A percentile compares a stretch with the other conserved stretches of the same genome.
These are phyloP conservation scores for Typhlichthys eigenmanni DNA, from an alignment of 2,797 vertebrate genomes.

Conservation along the genomic window DNA sequence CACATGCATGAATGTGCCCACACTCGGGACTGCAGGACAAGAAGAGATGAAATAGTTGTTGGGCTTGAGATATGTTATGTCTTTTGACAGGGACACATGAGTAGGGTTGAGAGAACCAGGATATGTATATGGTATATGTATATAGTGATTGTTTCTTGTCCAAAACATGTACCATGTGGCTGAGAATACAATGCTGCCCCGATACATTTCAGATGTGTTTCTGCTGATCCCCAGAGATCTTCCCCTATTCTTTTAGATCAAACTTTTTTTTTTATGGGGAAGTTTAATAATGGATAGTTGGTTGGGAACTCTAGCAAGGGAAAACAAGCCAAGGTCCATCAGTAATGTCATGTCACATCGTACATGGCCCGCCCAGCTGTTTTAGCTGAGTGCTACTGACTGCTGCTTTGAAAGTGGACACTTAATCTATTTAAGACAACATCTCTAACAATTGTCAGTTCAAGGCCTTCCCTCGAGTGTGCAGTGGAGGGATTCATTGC, in stretches of 20 bases:
- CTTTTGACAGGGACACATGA: slow-evolving; percentile 29
- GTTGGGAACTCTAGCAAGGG: too few species aligned
- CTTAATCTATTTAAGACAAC: slow-evolving; percentile 18
- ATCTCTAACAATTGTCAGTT: background rate
- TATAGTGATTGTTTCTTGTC: background rate
- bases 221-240: background rate
- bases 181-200: background rate
- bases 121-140: slow-evolving; percentile 9
- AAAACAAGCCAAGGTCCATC: too few species aligned
- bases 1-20: slow-evolving; percentile 1
- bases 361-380: too few species aligned
- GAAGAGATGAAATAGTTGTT: slow-evolving; percentile 26
- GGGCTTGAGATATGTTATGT: slow-evolving; percentile 19
- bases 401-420: background rate
- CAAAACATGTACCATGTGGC: slow-evolving; percentile 4
- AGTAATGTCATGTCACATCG: too few species aligned
- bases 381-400: background rate
- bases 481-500: slow-evolving; percentile 36
- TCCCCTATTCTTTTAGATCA: slow-evolving; percentile 1
- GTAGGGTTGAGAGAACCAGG: slow-evolving; percentile 6
- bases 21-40: background rate
- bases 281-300: too few species aligned
- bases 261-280: too few species aligned
- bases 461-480: slow-evolving; percentile 16
- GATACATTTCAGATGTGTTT: too few species aligned